These are phyloP conservation scores for Margarornis squamiger DNA, from an alignment of 2,797 vertebrate species.

Conservation along the genomic window DNA sequence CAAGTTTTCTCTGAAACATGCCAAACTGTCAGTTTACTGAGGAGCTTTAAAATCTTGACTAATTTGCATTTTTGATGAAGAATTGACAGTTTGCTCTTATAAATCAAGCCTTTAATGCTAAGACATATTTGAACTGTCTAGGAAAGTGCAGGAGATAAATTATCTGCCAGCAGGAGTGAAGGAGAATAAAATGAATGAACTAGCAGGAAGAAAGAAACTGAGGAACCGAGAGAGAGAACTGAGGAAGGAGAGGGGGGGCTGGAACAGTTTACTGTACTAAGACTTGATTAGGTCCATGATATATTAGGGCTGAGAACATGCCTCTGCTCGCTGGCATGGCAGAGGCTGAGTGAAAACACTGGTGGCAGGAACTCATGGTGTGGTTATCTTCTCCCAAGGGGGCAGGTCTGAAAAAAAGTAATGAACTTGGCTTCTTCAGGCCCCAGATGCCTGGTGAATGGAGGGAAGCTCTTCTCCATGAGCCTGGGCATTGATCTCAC, in stretches of 20 bases:
- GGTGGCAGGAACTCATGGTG: background rate
- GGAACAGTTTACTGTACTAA: background rate
- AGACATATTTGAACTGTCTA: background rate
- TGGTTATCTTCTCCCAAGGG: background rate
- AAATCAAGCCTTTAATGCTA: background rate
- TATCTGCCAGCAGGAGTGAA: background rate
- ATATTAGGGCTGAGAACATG: background rate
- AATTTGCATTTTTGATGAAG: background rate
- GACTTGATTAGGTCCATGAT: background rate
- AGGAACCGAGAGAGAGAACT: background rate
- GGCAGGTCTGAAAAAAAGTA: background rate
- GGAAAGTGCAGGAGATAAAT: background rate
- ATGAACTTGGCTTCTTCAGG: background rate
- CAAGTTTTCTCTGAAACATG: conserved; percentile 5
- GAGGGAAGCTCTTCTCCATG: background rate
- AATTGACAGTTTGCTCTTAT: background rate
- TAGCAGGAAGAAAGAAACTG: background rate
- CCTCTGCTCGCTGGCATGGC: background rate
- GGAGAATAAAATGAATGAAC: background rate
- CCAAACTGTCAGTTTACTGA: background rate
- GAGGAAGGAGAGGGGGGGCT: no score
- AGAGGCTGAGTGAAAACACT: background rate
- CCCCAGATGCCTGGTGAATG: background rate
- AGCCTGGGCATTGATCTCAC: background rate
- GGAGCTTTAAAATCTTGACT: background rate